Evolutionary conservation across 2,888 invertebrate species (phyloP), one percentile per base, ranked within the genome.

Genomic region (Villa cingulata): DNA sequence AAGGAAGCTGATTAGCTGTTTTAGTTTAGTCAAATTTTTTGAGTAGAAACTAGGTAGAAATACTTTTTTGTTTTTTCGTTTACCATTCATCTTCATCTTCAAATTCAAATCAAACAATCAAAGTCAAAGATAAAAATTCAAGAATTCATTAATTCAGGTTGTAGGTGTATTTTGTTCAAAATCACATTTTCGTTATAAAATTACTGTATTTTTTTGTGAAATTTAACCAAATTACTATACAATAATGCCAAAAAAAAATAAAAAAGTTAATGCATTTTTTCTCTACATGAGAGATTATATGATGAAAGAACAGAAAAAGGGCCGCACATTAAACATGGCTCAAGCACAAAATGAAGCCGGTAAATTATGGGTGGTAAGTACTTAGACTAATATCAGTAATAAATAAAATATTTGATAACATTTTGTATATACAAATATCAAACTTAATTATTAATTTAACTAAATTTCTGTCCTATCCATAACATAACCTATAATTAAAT

Each of bases 361-460:
- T 0, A 51, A 49, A 4, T 42, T 60, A 3, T 66, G 66, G 66
- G 51, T 51, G 34, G 66, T 66, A 55, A 50, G 54, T 51, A 14
- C 1, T 37, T 18, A 5, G 12, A 16, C 7, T 37, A 16, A 6
- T 5, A 19, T 18, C 29, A 10, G n/a, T 19, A 19, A 19, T 19
- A 16, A 36, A 20, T 15, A 5, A 10, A n/a, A 20, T 18, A 7
- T 12, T 10, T 27, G 17, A 16, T 23, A 10, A 27, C n/a, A n/a
- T 34, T 20, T 34, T n/a, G 9, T 37, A 4, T 12, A 37, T 37
- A 16, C 2, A 37, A 37, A 37, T 18, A 9, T 17, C 41, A 41
- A 17, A 46, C 10, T 27, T 9, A 27, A 27, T 27, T 1, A 27
- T 9, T 6, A 27, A 2, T 10, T 27, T 2, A 2, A 9, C 27